Conservation (phyloP, 2,888 invertebrate genomes). For the Cheilosia vernalis region DNA sequence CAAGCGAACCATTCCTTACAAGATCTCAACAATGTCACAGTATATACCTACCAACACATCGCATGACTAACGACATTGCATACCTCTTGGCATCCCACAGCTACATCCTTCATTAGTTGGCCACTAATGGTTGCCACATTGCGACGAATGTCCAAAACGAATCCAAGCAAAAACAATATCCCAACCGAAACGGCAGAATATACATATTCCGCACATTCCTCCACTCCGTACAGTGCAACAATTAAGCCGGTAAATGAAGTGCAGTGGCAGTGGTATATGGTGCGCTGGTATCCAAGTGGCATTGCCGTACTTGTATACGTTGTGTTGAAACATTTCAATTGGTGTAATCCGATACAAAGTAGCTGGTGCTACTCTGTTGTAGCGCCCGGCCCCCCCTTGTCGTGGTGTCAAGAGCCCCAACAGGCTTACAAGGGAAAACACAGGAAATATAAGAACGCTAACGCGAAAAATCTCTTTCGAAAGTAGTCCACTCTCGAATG, state of each 20-base stretch:
- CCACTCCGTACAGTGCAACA: slow-evolving; percentile 56
- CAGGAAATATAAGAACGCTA: slow-evolving; percentile 2
- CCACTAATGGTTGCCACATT: slow-evolving; percentile 20
- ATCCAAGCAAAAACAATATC: slow-evolving; percentile 1
- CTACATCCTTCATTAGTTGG: slow-evolving; percentile 44
- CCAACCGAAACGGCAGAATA: slow-evolving; percentile 2
- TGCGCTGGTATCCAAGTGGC: not conserved
- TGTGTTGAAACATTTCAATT: slow-evolving; percentile 73
- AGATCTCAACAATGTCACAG: slow-evolving; percentile 16
- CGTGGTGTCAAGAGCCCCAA: not conserved
- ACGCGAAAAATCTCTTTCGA: slow-evolving; percentile 45
- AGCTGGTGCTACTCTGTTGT: slow-evolving; percentile 50
- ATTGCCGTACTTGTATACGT: slow-evolving; percentile 36
- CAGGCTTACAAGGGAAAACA: not conserved
- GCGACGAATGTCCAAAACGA: slow-evolving; percentile 16
- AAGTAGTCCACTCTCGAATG: slow-evolving; percentile 44
- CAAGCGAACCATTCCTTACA: not conserved
- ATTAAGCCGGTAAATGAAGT: slow-evolving; percentile 68
- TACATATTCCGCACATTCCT: slow-evolving; percentile 45
- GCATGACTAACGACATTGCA: slow-evolving; percentile 29
- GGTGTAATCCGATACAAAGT: slow-evolving; percentile 73
- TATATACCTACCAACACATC: not conserved
- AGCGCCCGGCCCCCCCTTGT: not conserved
- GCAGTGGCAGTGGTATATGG: slow-evolving; percentile 36
- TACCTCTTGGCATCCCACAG: slow-evolving; percentile 13